Evolutionary conservation across 2,888 invertebrate species (phyloP), one percentile per base, ranked within the genome.

Genomic region (Morpho achilles): DNA sequence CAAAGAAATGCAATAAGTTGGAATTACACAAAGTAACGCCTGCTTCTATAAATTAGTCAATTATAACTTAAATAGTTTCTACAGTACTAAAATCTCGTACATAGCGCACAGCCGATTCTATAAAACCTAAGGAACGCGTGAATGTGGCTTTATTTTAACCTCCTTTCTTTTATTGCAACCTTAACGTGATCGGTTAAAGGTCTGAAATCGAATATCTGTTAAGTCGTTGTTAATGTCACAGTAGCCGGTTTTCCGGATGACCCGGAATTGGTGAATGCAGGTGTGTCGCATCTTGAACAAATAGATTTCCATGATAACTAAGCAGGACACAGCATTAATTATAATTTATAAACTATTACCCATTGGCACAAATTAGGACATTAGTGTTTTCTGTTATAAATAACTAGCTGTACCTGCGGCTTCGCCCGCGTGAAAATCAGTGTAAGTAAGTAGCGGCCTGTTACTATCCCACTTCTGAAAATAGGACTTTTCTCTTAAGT

Each of bases 241-340:
- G 58, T 56, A 66, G 68, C 69, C 69, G 68, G 69, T 69, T 69
- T 68, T 62, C 63, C 69, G 66, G 61, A 67, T 67, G 67, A 70
- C 67, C 65, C 66, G 68, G 60, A 62, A 63, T 61, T 59, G 56
- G 46, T 62, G 58, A 58, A 62, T 64, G 55, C 67, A 64, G 66
- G 65, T 64, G 67, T 61, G 64, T 63, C 62, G 60, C 63, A 60
- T 62, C 58, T 60, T 53, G 55, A 65, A 60, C 16, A 53, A 53
- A 53, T 46, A 53, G 53, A 53, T 53, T 47, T 53, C 53, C 53
- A 53, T 53, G 53, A 53, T 53, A 53, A 53, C 53, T 46, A 46
- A 53, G 46, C 46, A 53, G 53, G 53, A 47, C 41, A 41, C 16
- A 9, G 53, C 53, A 47, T 53, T 40, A 39, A 46, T 53, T 53